These are phyloP conservation scores for Galeopterus variegatus DNA, from an alignment of 2,113 vertebrate species.

Conservation along the genomic window DNA sequence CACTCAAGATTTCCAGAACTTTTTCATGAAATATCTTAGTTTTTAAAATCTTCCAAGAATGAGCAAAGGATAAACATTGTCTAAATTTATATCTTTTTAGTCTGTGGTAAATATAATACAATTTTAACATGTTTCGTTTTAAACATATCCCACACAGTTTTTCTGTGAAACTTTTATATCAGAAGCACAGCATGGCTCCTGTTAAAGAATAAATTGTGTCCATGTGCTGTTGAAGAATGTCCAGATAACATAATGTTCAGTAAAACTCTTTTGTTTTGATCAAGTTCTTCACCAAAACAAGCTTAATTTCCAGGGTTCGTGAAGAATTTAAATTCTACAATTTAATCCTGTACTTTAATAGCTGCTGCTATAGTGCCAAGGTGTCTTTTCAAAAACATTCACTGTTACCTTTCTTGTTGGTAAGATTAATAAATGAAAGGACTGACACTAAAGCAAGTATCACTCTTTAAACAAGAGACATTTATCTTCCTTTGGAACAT, in stretches of 20 bases:
- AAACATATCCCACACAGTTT: neutral
- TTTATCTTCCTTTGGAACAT: slow-evolving; percentile 28
- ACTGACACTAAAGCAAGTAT: neutral
- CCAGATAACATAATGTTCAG: neutral
- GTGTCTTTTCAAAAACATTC: neutral
- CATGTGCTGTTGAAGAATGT: slow-evolving; percentile 33
- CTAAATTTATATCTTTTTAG: slow-evolving; percentile 67
- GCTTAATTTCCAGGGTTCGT: slow-evolving; percentile 12
- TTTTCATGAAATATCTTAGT: slow-evolving; percentile 64
- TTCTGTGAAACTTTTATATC: slow-evolving; percentile 51
- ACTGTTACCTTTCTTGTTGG: slow-evolving; percentile 39
- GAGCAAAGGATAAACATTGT: slow-evolving; percentile 59
- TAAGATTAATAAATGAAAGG: slow-evolving; percentile 23
- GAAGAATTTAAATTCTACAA: slow-evolving; percentile 39
- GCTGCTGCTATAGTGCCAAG: neutral
- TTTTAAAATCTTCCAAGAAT: slow-evolving; percentile 59
- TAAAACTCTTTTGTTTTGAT: slow-evolving; percentile 65
- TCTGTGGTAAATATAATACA: slow-evolving; percentile 38
- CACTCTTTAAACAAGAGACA: neutral
- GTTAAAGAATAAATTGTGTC: slow-evolving; percentile 67
- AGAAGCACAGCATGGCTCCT: slow-evolving; percentile 42
- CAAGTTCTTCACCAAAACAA: slow-evolving; percentile 59
- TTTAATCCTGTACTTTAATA: slow-evolving; percentile 28
- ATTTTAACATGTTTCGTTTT: slow-evolving; percentile 65
- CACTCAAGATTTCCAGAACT: slow-evolving; percentile 57